phyloP scores from a whole-genome alignment of 2,797 vertebrate species.

The Pangasius sanitwongsei region DNA sequence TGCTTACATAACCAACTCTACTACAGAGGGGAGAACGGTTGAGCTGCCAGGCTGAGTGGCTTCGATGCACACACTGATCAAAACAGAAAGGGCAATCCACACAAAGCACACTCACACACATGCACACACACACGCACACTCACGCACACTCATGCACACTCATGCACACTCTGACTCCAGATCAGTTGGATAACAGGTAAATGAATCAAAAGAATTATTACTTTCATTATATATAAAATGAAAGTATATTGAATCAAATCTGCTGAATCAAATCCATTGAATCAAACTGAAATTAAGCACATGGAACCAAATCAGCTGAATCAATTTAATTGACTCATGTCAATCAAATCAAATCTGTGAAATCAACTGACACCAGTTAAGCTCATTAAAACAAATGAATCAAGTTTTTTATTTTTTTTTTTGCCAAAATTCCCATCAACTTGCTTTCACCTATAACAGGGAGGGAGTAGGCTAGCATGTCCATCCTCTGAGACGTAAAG shows the following conservation, averaged over 20 bases:
- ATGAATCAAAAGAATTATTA: background rate
- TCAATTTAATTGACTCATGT: background rate
- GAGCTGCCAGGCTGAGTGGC: background rate
- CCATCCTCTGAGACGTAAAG: background rate
- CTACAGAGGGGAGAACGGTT: background rate
- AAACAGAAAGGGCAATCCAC: background rate
- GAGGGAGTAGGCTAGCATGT: too few relatives aligned
- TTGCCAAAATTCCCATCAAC: background rate
- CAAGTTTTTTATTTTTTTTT: background rate
- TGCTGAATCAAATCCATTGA: background rate
- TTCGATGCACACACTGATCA: background rate
- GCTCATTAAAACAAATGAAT: background rate
- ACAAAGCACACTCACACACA: background rate
- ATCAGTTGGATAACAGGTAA: background rate
- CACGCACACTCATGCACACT: background rate
- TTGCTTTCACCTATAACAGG: background rate
- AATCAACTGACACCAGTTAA: background rate
- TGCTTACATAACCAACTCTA: constrained; percentile 24
- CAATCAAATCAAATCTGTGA: background rate
- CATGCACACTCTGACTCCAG: background rate
- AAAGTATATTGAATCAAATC: background rate
- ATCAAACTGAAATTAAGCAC: background rate
- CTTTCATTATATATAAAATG: background rate
- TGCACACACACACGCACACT: background rate
- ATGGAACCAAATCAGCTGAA: background rate